Conservation (phyloP, 2,888 invertebrate genomes). For the Diaperis boleti region DNA sequence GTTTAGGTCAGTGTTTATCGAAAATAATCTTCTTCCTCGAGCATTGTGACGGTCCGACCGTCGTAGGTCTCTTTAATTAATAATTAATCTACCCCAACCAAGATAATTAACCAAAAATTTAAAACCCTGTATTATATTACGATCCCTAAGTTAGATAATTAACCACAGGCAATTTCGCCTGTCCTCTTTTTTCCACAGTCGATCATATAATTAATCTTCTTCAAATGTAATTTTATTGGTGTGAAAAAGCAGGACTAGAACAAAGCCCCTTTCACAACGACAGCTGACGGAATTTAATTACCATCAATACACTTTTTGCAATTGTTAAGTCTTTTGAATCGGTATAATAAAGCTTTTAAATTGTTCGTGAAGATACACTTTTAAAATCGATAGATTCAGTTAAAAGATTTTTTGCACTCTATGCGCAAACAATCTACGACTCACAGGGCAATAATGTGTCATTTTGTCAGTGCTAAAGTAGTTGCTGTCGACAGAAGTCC, state of each 20-base stretch:
- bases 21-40: conserved; percentile 23
- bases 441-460: too few species aligned
- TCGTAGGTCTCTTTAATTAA: conserved; percentile 13
- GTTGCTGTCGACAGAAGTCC: too few species aligned
- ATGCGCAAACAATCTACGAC: too few species aligned
- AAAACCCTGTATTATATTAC: conserved; percentile 1
- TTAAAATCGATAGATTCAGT: too few species aligned
- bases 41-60: conserved; percentile 7
- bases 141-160: conserved; percentile 6
- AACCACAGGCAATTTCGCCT: not conserved
- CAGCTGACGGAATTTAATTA: conserved; percentile 22
- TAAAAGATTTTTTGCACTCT: too few species aligned
- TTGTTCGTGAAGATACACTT: too few species aligned
- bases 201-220: conserved; percentile 21
- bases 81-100: conserved; percentile 8
- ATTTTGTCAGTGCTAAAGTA: too few species aligned
- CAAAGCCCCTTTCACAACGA: conserved; percentile 11
- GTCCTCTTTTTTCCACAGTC: not conserved
- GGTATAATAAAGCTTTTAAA: too few species aligned
- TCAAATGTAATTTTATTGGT: conserved; percentile 18
- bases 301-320: conserved; percentile 11
- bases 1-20: conserved; percentile 10
- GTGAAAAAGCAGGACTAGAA: conserved; percentile 11
- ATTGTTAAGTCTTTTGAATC: conserved; percentile 2
- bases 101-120: conserved; percentile 18